Percentiles rank a stretch among this genome's conserved stretches.
Conservation (phyloP, 2,888 invertebrate genomes). For the Hyposoter didymator region DNA sequence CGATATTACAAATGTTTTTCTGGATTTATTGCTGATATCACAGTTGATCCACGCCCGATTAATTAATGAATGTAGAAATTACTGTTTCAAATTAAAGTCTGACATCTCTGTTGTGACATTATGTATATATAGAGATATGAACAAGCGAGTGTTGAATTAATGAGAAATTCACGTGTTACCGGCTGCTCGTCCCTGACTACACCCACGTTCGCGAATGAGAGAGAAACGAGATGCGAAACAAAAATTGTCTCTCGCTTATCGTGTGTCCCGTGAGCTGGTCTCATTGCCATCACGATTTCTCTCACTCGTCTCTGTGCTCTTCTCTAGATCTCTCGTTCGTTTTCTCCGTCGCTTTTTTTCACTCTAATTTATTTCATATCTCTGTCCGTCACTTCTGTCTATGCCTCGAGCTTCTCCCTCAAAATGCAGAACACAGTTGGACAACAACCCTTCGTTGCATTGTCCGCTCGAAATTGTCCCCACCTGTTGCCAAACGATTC, state of each 20-base stretch:
- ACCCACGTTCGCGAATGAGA: conserved; percentile 44
- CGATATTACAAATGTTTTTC: background rate
- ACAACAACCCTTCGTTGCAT: conserved; percentile 65
- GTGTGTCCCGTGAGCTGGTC: conserved; percentile 40
- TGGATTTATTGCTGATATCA: background rate
- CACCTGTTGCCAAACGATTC: conserved; percentile 84
- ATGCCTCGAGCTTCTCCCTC: background rate
- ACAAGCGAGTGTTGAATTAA: conserved; percentile 43
- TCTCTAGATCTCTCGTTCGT: background rate
- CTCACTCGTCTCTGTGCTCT: conserved; percentile 1
- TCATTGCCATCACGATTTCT: conserved; percentile 44
- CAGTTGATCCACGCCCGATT: conserved; percentile 7
- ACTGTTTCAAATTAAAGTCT: conserved; percentile 48
- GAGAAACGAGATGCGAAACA: conserved; percentile 63
- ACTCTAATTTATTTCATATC: background rate
- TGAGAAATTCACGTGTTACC: conserved; percentile 53
- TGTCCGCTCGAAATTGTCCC: conserved; percentile 80
- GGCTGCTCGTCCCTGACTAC: conserved; percentile 42
- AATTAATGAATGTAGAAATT: conserved; percentile 38
- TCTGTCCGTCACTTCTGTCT: conserved; percentile 27
- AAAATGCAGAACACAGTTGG: conserved; percentile 24
- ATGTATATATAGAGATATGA: background rate
- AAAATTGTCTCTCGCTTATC: conserved; percentile 64
- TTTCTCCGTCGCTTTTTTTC: conserved; percentile 1
- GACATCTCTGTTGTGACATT: conserved; percentile 10